A percentile compares a stretch with the other conserved stretches of the same genome.
These are phyloP conservation scores for Adelphocoris suturalis DNA, from an alignment of 2,888 invertebrate genomes.

Conservation along the genomic window DNA sequence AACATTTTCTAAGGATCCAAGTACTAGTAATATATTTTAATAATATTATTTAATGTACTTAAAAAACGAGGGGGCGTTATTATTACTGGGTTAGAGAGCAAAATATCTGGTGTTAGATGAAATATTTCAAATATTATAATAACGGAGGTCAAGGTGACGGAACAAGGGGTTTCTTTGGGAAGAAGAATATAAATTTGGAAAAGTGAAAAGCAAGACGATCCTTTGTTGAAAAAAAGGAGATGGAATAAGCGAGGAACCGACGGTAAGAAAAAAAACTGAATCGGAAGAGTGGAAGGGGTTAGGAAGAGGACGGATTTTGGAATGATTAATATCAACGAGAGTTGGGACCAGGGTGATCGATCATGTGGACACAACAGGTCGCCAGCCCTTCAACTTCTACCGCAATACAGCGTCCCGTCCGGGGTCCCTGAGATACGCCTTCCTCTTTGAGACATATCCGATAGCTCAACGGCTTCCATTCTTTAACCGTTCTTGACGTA, in stretches of 20 bases:
- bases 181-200: slow-evolving; percentile 1
- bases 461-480: slow-evolving; percentile 11
- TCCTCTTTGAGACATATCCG: slow-evolving; percentile 32
- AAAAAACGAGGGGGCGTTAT: too few relatives aligned
- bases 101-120: too few relatives aligned
- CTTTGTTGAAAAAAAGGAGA: neutral
- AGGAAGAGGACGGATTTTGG: slow-evolving; percentile 21
- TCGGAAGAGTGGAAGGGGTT: neutral
- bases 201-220: slow-evolving; percentile 12
- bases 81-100: too few relatives aligned
- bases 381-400: slow-evolving; percentile 32
- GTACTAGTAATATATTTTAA: too few relatives aligned
- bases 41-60: too few relatives aligned
- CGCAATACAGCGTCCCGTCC: slow-evolving; percentile 16
- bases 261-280: neutral
- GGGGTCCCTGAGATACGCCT: neutral
- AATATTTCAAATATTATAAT: too few relatives aligned
- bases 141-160: too few relatives aligned
- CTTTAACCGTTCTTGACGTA: slow-evolving; percentile 11
- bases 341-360: slow-evolving; percentile 33
- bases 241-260: neutral
- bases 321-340: slow-evolving; percentile 43
- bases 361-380: slow-evolving; percentile 54
- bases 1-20: too few relatives aligned
- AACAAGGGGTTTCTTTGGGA: neutral